Evolutionary conservation across 2,888 invertebrate genomes (phyloP), one percentile per base, ranked within the genome.

Genomic region (Cephonodes hylas): DNA sequence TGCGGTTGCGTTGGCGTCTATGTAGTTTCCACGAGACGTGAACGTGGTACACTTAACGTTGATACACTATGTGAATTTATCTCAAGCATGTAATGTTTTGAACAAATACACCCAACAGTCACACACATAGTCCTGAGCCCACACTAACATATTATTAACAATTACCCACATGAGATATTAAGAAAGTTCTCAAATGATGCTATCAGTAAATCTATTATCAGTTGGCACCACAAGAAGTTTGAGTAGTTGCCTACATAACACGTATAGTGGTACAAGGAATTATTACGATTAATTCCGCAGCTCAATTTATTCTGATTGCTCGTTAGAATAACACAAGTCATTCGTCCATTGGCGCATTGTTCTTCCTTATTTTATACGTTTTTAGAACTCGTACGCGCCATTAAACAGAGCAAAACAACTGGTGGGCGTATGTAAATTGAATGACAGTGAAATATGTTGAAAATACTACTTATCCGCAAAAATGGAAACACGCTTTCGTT

Each of bases 401-500:
- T 18, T 53, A 53, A 53, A 18, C 18, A 18, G 27, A 15, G 27
- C 34, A 25, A 53, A 53, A 53, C 53, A 31, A 53, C 31, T 31
- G 53, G 53, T 53, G 53, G 53, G 53, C 31, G 53, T 31, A 15
- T 27, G 53, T 53, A 53, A 53, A 53, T 48, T 31, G 27, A 53
- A 53, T 18, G 27, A 53, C 53, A 31, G 53, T 27, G 53, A 53
- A 27, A 53, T 31, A 53, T 53, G 53, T 53, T 31, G 31, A 18
- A 53, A 53, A 53, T 27, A 53, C 53, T 53, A 53, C 53, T 31
- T 53, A 53, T 27, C 31, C 53, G 18, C 53, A 53, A 53, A 53
- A 53, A 53, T 53, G 53, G 53, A 27, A 27, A 53, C 53, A 31
- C 48, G 27, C 48, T n/a, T 18, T 48, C 48, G 15, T 8, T 10